Evolutionary conservation across 2,797 vertebrate species (phyloP), one percentile per base, ranked within the genome.

Genomic region (Hemitrygon akajei): DNA sequence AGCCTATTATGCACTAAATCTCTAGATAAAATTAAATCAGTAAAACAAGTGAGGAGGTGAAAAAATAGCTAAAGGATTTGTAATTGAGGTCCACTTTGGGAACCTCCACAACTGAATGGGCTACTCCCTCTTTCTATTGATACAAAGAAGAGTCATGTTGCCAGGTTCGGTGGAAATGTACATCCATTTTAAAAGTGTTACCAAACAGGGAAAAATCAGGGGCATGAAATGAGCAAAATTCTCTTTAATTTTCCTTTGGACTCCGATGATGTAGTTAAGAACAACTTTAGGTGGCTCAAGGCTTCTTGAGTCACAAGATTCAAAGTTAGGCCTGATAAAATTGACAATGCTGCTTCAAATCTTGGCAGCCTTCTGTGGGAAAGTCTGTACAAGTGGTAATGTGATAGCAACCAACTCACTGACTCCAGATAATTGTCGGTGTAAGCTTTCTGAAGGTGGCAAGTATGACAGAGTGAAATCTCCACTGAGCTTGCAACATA

Each of bases 311-410:
- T 82, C 80, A 82, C 22, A 89, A 63, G 60, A 14, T 89, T 89
- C 86, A 47, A n/a, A 25, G 82, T 86, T 47, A 30, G 77, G 25
- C 84, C 20, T 69, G 58, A 60, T 69, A 91, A 37, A 34, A n/a
- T n/a, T 91, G 87, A 30, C 87, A 91, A 69, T 91, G 34, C 34
- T 40, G 87, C n/a, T 91, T 91, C 87, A 84, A 84, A 84, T 84
- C 25, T 84, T 84, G 47, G 81, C 81, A 69, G 60, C 20, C 69
- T 69, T 40, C n/a, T 91, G 58, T 91, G 87, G 87, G 60, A 91
- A 69, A 22, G 87, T 37, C 87, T 1, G 14, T 34, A 7, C 20
- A 0, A 66, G 87, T 40, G 63, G 87, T 37, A 66, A 71, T 91
- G 87, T 91, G 34, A 91, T 40, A 37, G 63, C n/a, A 91, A 14